A percentile compares a stretch with the other conserved stretches of the same genome.
These are phyloP conservation scores for Antheraea yamamai DNA, from an alignment of 2,888 invertebrate genomes.

Conservation along the genomic window DNA sequence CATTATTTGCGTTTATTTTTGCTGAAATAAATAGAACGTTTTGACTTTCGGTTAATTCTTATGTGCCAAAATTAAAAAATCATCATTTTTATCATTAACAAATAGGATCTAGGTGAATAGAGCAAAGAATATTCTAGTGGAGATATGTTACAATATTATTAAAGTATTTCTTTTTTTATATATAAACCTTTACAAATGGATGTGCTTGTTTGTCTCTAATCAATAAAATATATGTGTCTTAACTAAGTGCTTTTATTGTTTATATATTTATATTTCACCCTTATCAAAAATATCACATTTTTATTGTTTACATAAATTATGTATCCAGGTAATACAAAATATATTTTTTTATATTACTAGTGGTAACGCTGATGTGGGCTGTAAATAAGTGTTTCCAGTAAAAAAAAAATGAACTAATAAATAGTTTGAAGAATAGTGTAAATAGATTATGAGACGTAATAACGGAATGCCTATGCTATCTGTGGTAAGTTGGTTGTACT, in stretches of 20 bases:
- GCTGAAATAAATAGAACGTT: background rate
- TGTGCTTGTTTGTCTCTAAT: background rate
- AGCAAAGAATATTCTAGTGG: background rate
- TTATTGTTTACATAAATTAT: background rate
- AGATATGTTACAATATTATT: background rate
- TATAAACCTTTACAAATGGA: background rate
- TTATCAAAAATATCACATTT: background rate
- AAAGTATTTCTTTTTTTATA: background rate
- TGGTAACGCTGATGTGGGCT: background rate
- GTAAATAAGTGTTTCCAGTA: background rate
- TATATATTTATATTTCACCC: background rate
- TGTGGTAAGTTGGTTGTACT: constrained; percentile 28
- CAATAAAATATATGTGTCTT: constrained; percentile 3
- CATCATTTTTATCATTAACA: background rate
- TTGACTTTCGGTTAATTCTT: background rate
- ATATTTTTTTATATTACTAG: background rate
- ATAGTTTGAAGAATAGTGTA: background rate
- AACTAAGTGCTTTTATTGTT: background rate
- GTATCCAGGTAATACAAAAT: background rate
- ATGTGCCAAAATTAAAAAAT: constrained; percentile 3
- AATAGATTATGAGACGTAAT: background rate
- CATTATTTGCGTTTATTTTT: background rate
- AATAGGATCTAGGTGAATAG: background rate
- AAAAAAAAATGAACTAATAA: background rate
- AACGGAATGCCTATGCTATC: background rate